Evolutionary conservation across 2,113 vertebrate species (phyloP), one percentile per base, ranked within the genome.

Genomic region (Thalassarche chlororhynchos): DNA sequence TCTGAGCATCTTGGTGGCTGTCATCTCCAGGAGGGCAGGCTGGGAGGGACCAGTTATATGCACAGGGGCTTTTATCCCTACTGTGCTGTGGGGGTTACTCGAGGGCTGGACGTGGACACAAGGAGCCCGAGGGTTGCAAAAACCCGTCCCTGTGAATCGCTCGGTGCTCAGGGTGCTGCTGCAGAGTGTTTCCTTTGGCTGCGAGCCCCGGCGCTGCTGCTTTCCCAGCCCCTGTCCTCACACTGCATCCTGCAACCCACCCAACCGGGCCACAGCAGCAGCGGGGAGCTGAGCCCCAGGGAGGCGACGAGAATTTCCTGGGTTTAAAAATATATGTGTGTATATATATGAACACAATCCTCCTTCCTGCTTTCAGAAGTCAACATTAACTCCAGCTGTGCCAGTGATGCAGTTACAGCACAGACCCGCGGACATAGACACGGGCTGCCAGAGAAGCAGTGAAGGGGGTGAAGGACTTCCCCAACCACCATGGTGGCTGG

Each of bases 91-190:
- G 20, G 64, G n/a, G 12, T 19, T 55, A 13, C 14, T n/a, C 3
- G 2, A 9, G 4, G 28, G 11, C 26, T 49, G n/a, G 46, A 34
- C 4, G 5, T 5, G 17, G 61, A 24, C 14, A 19, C 3, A 4
- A 29, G 42, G 29, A 58, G 36, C 34, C 34, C 1, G 0, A 28
- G 8, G 21, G 34, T 4, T 36, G 25, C 36, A 26, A 47, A 47
- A 46, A 1, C 36, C 24, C 7, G 0, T n/a, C 29, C 25, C 14
- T 21, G 36, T 10, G 40, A 46, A 10, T 20, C 3, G 1, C 40
- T 46, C 4, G 2, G 24, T 4, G 8, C 2, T 2, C 57, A 23
- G 38, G 24, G 52, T 3, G 36, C 54, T 14, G 52, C 49, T 32
- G 44, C 12, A 38, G 42, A 55, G 20, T 1, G 1, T 40, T 65